Conservation (phyloP, 2,113 vertebrate genomes). For the Bubo blakistoni region DNA sequence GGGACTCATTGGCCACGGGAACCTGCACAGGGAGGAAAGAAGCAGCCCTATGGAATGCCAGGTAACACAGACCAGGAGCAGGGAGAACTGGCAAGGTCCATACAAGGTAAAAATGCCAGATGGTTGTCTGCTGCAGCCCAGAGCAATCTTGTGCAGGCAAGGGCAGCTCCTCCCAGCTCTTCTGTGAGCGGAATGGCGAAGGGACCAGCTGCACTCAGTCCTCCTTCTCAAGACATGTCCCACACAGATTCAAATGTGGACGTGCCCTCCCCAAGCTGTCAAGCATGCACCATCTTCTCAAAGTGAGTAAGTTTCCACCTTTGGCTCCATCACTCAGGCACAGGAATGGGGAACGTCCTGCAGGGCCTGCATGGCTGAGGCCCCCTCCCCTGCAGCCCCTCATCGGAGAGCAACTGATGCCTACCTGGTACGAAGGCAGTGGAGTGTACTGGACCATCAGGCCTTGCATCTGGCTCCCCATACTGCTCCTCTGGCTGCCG, state of each 20-base stretch:
- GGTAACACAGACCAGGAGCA: not conserved
- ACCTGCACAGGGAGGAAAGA: slow-evolving; percentile 74
- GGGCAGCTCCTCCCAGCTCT: not conserved
- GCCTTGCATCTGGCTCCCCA: slow-evolving; percentile 92
- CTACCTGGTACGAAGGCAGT: slow-evolving; percentile 96
- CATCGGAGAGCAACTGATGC: not conserved
- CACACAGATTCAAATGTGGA: not conserved
- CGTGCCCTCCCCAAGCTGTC: not conserved
- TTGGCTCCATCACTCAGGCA: not conserved
- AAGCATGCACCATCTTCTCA: not conserved
- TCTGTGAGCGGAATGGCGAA: rapidly evolving
- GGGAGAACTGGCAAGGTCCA: not conserved
- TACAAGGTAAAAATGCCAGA: not conserved
- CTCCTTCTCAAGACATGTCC: not conserved
- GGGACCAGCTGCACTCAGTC: not conserved
- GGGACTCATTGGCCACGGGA: slow-evolving; percentile 90
- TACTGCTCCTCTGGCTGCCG: slow-evolving; percentile 82
- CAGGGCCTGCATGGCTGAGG: not conserved
- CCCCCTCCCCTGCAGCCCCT: not conserved
- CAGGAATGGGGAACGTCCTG: not conserved
- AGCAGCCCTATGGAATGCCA: not conserved
- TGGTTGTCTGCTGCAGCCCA: not conserved
- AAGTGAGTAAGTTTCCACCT: not conserved
- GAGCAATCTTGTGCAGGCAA: not conserved
- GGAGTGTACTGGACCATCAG: slow-evolving; percentile 98